phyloP scores from a whole-genome alignment of 2,888 invertebrate genomes.

The Tipula lateralis region DNA sequence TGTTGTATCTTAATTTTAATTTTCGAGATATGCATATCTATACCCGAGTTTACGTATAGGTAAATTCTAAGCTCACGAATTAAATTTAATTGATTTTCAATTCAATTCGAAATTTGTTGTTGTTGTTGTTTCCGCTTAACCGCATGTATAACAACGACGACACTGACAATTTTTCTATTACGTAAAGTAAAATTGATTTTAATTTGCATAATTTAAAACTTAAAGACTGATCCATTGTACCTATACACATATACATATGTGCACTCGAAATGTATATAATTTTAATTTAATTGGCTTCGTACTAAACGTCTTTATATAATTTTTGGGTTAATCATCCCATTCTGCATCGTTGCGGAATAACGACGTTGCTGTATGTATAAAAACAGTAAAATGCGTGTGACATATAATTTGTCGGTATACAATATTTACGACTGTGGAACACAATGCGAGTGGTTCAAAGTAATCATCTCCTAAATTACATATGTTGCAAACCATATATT shows the following conservation, averaged over 20 bases:
- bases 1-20: background rate
- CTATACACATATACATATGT: background rate
- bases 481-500: background rate
- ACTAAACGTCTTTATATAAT: background rate
- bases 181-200: constrained; percentile 7
- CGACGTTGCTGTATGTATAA: background rate
- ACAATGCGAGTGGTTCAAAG: background rate
- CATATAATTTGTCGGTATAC: background rate
- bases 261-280: background rate
- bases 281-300: constrained; percentile 6
- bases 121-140: too few relatives aligned
- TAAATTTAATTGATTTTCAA: constrained; percentile 6
- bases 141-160: background rate
- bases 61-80: constrained; percentile 3
- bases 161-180: constrained; percentile 19
- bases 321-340: background rate
- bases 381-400: constrained; percentile 6
- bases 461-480: background rate
- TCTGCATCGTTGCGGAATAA: constrained; percentile 11
- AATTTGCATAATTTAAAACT: background rate
- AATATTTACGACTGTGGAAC: background rate
- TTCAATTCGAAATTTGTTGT: background rate
- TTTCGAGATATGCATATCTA: background rate
- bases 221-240: background rate
- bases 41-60: too few relatives aligned